phyloP scores from a whole-genome alignment of 2,797 vertebrate genomes.

The Scolopax bukidnonensis region DNA sequence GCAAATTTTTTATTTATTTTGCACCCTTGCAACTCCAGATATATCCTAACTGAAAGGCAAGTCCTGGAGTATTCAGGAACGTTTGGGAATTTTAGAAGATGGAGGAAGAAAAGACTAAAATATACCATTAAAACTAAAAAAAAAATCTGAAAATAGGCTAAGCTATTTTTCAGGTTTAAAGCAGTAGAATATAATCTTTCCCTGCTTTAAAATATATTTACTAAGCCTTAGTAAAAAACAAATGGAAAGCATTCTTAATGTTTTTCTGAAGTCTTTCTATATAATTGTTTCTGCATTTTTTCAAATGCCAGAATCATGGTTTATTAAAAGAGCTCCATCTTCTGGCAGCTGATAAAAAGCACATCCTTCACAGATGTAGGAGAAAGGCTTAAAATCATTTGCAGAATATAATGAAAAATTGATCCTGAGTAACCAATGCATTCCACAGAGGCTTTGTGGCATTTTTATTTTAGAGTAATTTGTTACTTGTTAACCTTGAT shows the following conservation, averaged over 20 bases:
- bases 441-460: conserved; percentile 38
- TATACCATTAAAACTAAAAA: not conserved
- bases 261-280: not conserved
- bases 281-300: not conserved
- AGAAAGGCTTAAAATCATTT: conserved; percentile 67
- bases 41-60: not conserved
- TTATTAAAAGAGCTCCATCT: conserved; percentile 79
- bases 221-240: not conserved
- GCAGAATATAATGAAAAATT: conserved; percentile 76
- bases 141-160: not conserved
- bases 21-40: not conserved
- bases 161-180: not conserved
- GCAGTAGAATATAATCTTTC: not conserved
- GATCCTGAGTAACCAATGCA: conserved; percentile 55
- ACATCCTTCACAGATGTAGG: not conserved
- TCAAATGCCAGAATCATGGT: not conserved
- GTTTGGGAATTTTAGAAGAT: not conserved
- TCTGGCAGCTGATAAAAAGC: conserved; percentile 66
- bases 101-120: not conserved
- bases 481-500: conserved; percentile 64
- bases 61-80: not conserved
- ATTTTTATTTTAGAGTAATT: conserved; percentile 68
- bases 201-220: not conserved
- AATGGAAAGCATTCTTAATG: not conserved
- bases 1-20: not conserved